These are phyloP conservation scores for Steinernema feltiae DNA, from an alignment of 1,140 invertebrate species.

Conservation along the genomic window DNA sequence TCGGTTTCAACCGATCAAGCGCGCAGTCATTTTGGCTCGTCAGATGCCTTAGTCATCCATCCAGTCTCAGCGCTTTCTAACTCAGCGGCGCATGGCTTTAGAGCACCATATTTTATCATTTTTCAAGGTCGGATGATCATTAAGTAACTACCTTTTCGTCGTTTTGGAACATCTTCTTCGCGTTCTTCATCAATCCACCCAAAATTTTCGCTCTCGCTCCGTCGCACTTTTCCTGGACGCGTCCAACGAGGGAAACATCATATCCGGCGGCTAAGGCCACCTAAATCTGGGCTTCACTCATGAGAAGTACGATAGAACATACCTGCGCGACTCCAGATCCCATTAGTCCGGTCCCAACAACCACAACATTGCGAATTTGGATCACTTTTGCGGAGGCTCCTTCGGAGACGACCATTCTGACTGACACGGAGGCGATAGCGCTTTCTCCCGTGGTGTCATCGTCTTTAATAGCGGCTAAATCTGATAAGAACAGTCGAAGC, in stretches of 20 bases:
- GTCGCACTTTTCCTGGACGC: slow-evolving; percentile 17
- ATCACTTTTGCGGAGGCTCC: not conserved
- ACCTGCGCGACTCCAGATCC: slow-evolving; percentile 46
- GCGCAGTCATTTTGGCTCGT: too few relatives aligned
- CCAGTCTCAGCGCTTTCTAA: too few relatives aligned
- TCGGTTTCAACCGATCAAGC: too few relatives aligned
- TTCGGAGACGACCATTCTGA: slow-evolving; percentile 9
- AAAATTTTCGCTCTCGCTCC: slow-evolving; percentile 20
- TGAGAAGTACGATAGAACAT: not conserved
- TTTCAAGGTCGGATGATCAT: too few relatives aligned
- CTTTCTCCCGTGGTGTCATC: not conserved
- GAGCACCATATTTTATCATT: not conserved
- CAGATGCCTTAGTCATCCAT: too few relatives aligned
- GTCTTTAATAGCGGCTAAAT: not conserved
- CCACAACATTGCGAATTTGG: slow-evolving; percentile 29
- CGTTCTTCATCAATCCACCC: slow-evolving; percentile 52
- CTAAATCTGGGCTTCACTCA: slow-evolving; percentile 43
- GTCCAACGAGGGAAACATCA: slow-evolving; percentile 20
- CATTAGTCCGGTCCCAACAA: slow-evolving; percentile 47
- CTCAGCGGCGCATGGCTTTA: not conserved
- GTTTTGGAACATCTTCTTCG: slow-evolving; percentile 72
- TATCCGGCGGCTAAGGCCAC: slow-evolving; percentile 66
- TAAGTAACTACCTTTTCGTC: slow-evolving; percentile 58
- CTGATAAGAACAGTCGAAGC: slow-evolving; percentile 1
- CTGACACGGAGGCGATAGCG: not conserved